A percentile compares a stretch with the other conserved stretches of the same genome.
Conservation (phyloP, 2,888 invertebrate species). For the Nineta flava region DNA sequence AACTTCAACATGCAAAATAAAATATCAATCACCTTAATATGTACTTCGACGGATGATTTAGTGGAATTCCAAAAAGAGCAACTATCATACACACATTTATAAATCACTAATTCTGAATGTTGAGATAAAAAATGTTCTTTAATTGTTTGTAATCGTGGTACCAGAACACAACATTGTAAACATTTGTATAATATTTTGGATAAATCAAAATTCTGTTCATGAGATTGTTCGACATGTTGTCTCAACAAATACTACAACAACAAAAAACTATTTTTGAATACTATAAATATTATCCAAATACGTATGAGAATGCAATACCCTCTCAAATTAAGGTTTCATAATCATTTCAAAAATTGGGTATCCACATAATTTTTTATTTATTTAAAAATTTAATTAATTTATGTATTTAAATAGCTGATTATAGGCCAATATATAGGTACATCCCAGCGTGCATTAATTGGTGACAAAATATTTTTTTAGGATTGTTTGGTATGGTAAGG, state of each 20-base stretch:
- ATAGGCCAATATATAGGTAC: too few species aligned
- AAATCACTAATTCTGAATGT: conserved; percentile 1
- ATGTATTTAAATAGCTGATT: too few species aligned
- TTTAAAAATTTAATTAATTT: too few species aligned
- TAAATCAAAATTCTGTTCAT: background rate
- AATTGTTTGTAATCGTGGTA: conserved; percentile 1
- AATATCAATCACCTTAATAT: conserved; percentile 4
- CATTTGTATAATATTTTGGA: conserved; percentile 3
- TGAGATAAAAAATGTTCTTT: background rate
- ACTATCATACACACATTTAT: background rate
- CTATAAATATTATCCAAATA: background rate
- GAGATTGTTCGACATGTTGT: background rate
- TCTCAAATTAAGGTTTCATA: too few species aligned
- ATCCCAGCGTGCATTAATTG: too few species aligned
- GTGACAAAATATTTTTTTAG: too few species aligned
- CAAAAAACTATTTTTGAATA: background rate
- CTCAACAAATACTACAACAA: background rate
- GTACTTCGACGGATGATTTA: background rate
- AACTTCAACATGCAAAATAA: too few species aligned
- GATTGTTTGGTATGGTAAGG: too few species aligned
- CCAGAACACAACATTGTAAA: conserved; percentile 2
- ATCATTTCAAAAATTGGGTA: too few species aligned
- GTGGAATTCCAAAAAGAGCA: background rate
- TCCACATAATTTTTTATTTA: too few species aligned
- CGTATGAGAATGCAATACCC: background rate